A percentile compares a stretch with the other conserved stretches of the same genome.
Conservation (phyloP, 2,113 vertebrate species). For the Manacus vitellinus region DNA sequence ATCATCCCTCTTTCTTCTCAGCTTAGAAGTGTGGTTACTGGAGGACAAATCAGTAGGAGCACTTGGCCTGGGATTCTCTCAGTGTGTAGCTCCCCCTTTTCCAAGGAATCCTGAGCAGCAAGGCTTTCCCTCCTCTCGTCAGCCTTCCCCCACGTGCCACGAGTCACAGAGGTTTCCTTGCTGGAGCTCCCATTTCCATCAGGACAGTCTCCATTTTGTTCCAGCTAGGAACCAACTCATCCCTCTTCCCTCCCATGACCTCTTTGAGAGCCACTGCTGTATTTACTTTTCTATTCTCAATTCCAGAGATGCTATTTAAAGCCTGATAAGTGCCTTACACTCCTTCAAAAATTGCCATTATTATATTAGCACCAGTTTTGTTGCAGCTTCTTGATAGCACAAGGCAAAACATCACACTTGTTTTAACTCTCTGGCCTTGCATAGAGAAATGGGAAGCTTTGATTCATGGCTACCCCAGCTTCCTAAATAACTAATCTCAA, state of each 20-base stretch:
- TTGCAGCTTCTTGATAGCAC: background rate
- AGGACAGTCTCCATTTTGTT: background rate
- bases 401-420: background rate
- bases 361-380: background rate
- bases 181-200: background rate
- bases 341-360: background rate
- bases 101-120: background rate
- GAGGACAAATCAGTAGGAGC: background rate
- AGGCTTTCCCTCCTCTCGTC: background rate
- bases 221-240: background rate
- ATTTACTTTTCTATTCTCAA: background rate
- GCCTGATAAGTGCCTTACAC: accelerated
- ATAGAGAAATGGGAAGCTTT: background rate
- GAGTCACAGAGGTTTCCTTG: background rate
- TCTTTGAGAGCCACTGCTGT: background rate
- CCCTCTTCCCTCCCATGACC: background rate
- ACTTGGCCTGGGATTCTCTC: background rate
- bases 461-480: background rate
- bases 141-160: background rate
- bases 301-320: background rate
- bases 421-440: background rate
- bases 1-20: background rate
- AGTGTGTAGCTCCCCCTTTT: background rate
- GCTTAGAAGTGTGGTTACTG: background rate
- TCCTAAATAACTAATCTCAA: background rate